Percentiles rank a stretch among this genome's conserved stretches.
These are phyloP conservation scores for Ctenochaetus hawaiiensis DNA, from an alignment of 2,797 vertebrate genomes.

Conservation along the genomic window DNA sequence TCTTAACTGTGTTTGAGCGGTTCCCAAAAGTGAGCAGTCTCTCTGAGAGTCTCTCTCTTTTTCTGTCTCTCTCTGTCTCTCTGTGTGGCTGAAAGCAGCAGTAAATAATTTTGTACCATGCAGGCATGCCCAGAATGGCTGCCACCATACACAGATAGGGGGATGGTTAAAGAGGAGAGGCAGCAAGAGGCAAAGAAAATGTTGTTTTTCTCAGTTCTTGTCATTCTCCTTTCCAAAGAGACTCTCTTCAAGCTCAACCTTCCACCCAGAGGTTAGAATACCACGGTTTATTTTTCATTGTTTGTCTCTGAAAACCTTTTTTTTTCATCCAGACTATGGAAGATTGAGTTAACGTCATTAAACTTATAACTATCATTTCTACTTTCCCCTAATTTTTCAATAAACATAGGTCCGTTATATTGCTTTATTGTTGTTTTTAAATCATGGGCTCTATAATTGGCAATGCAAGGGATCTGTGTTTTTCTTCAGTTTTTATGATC, in stretches of 20 bases:
- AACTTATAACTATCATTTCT: not conserved
- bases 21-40: slow-evolving; percentile 62
- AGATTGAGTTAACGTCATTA: not conserved
- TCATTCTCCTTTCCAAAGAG: slow-evolving; percentile 51
- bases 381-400: not conserved
- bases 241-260: slow-evolving; percentile 44
- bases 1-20: slow-evolving; percentile 60
- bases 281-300: slow-evolving; percentile 9
- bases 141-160: slow-evolving; percentile 46
- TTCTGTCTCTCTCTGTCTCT: slow-evolving; percentile 18
- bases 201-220: slow-evolving; percentile 55
- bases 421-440: not conserved
- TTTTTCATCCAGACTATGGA: slow-evolving; percentile 7
- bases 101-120: slow-evolving; percentile 69
- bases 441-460: not conserved
- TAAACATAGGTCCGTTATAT: not conserved
- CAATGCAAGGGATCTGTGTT: not conserved
- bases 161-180: slow-evolving; percentile 57
- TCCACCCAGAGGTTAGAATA: slow-evolving; percentile 40
- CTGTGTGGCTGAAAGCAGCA: slow-evolving; percentile 62
- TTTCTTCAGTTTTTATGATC: not conserved
- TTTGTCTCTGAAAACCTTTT: slow-evolving; percentile 4
- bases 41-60: slow-evolving; percentile 45
- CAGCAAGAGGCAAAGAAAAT: slow-evolving; percentile 55
- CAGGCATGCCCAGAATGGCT: slow-evolving; percentile 57